Percentiles rank a stretch among this genome's conserved stretches.
Conservation (phyloP, 1,140 invertebrate genomes). For the Kradibia gibbosae region DNA sequence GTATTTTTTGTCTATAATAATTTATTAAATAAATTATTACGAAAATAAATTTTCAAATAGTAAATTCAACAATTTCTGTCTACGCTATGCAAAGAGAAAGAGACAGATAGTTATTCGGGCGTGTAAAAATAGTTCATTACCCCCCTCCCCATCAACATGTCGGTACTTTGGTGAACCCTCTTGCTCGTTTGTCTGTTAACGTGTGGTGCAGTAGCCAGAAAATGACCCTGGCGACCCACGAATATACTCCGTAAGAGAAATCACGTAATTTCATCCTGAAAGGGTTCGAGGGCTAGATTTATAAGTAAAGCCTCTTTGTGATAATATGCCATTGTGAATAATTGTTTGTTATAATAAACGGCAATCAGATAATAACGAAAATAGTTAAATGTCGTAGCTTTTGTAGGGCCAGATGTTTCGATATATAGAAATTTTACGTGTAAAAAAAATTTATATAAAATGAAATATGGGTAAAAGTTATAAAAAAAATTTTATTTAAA, state of each 20-base stretch:
- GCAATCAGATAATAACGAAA: neutral
- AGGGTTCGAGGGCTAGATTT: neutral
- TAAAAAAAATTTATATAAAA: neutral
- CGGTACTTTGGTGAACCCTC: neutral
- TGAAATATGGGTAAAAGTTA: too few species aligned
- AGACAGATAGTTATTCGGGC: neutral
- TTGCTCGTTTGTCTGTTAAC: neutral
- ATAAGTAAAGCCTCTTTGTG: neutral
- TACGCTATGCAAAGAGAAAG: neutral
- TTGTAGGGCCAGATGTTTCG: neutral
- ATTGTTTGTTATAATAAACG: neutral
- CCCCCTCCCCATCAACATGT: too few species aligned
- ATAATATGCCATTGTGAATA: neutral
- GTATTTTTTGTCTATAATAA: too few species aligned
- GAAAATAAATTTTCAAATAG: too few species aligned
- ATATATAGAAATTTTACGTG: neutral
- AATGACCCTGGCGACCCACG: constrained; percentile 4
- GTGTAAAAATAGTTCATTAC: neutral
- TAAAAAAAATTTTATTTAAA: too few species aligned
- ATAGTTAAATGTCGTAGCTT: neutral
- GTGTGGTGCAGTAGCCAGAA: neutral
- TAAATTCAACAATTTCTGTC: too few species aligned
- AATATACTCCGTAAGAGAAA: neutral
- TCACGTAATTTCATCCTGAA: neutral
- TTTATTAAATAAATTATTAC: too few species aligned